A percentile compares a stretch with the other conserved stretches of the same genome.
Evolutionary conservation across 1,140 invertebrate species (phyloP).

Genomic region (Drosophila kurseongensis): DNA sequence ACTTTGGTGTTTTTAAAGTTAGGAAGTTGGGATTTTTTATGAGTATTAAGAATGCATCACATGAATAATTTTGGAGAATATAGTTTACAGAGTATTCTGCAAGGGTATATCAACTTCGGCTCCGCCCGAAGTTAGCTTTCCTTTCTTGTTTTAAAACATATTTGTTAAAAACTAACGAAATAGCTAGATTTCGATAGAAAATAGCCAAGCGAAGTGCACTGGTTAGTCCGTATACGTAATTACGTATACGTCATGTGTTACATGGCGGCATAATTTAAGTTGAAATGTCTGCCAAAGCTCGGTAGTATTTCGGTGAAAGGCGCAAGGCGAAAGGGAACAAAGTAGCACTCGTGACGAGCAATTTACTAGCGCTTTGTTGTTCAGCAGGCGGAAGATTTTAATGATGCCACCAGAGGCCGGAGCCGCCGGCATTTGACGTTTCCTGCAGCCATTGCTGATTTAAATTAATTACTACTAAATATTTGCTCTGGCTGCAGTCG

Average conservation of each 20-base stretch:
- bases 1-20: too few species aligned
- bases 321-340: constrained; percentile 25
- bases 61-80: too few species aligned
- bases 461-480: constrained; percentile 55
- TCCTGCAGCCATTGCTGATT: constrained; percentile 33
- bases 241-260: constrained; percentile 65
- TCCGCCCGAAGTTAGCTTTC: too few species aligned
- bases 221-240: constrained; percentile 26
- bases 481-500: constrained; percentile 30
- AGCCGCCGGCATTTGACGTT: constrained; percentile 4
- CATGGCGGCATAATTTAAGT: constrained; percentile 58
- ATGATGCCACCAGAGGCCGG: constrained; percentile 49
- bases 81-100: too few species aligned
- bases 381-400: constrained; percentile 76
- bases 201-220: background rate
- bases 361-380: constrained; percentile 76
- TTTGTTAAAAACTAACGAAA: background rate
- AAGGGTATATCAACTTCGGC: too few species aligned
- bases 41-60: too few species aligned
- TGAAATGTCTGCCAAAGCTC: constrained; percentile 52
- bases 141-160: too few species aligned
- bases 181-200: background rate
- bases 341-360: constrained; percentile 55
- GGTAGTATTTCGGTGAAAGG: constrained; percentile 16
- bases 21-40: too few species aligned